Conservation (phyloP, 2,888 invertebrate species). For the Tipula unca region DNA sequence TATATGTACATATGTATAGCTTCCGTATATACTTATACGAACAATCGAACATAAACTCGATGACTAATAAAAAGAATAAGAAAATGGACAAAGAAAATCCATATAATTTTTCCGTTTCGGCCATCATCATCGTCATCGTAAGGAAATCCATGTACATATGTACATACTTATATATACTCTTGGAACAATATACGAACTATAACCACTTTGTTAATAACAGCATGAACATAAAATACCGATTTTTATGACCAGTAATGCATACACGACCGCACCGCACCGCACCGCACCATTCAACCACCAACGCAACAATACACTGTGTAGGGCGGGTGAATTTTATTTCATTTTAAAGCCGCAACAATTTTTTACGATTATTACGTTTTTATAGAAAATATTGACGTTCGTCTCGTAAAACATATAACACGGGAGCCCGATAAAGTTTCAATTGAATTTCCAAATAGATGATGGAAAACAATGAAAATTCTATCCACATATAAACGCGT, state of each 20-base stretch:
- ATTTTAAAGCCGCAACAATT: neutral
- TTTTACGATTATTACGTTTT: neutral
- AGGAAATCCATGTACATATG: neutral
- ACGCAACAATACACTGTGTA: too few relatives aligned
- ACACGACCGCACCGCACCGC: neutral
- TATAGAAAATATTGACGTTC: neutral
- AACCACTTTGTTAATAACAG: neutral
- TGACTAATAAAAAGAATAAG: neutral
- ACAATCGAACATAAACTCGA: neutral
- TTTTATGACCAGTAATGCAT: neutral
- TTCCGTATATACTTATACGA: neutral
- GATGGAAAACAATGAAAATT: neutral
- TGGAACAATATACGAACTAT: neutral
- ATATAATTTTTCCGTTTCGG: neutral
- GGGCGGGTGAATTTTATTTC: neutral
- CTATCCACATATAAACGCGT: neutral
- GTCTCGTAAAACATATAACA: neutral
- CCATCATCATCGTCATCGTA: neutral
- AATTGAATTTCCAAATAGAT: neutral
- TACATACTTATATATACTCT: too few relatives aligned
- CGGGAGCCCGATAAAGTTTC: neutral
- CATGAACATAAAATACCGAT: neutral
- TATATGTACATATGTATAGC: neutral
- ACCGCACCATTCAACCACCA: neutral
- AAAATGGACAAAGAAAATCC: neutral